Base-by-base conservation (phyloP, 2,797 vertebrate species). In the Xenops minutus region DNA sequence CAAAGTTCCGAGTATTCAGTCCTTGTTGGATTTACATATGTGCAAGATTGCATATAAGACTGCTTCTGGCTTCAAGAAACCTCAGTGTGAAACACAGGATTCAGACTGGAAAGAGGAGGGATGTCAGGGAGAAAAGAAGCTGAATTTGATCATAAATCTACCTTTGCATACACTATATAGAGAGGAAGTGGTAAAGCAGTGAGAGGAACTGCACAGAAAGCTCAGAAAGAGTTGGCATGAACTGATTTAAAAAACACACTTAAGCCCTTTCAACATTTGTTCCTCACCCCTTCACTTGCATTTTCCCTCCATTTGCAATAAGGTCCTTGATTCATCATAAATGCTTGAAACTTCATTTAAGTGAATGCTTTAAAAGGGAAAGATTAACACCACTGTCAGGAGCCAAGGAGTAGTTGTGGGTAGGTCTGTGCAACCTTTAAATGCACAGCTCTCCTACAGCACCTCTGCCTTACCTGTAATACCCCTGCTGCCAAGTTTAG, bases 131-230 rank as follows among this genome's bases (percentile, higher is more conserved):
- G 66, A 90, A 95, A 92, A 82, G 32, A 78, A 49, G 51, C 41
- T 89, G 49, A 86, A 93, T 73, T 91, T 90, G 39, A 68, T 91
- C 69, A 94, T 30, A 92, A 95, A 92, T 51, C 36, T 63, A 30
- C 36, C 54, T 71, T 90, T 87, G 56, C 59, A 51, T 71, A 58
- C 12, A 39, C 22, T 48, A 29, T 37, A 51, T n/a, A 59, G 68
- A 89, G 62, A 93, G 61, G 82, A 88, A 62, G 24, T 30, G n/a
- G 30, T 61, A 61, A 76, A 68, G 54, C 39, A 10, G 46, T 49
- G 84, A 85, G 61, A 88, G 36, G 36, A 84, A 66, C 61, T 74
- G 39, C 37, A 81, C 3, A 68, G 54, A 43, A 62, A 30, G 5
- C n/a, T 44, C 6, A 62, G 32, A 80, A 93, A 89, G 41, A 20